Evolutionary conservation across 2,797 vertebrate genomes (phyloP), one percentile per base, ranked within the genome.

Genomic region (Botia almorhae): DNA sequence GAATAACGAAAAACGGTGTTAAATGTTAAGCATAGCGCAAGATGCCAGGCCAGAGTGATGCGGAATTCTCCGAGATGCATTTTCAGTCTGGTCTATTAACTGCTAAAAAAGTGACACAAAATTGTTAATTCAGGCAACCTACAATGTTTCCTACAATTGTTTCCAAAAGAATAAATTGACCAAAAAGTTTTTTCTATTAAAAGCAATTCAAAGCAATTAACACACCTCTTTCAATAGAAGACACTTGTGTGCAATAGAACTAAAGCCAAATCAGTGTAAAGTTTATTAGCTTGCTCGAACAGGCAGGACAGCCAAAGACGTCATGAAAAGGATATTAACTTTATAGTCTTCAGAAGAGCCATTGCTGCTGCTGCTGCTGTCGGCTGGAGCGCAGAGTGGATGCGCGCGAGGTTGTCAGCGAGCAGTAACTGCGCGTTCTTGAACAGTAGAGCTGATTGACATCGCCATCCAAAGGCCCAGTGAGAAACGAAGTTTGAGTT

Each of bases 271-370:
- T 53, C 21, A 50, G 13, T 21, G 14, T 21, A 26, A 80, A 51
- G 33, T 0, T 39, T n/a, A 3, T 93, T 93, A 98, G 96, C 96
- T 97, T 91, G 94, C 93, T 67, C 96, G 92, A 86, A 88, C 81
- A 43, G 95, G 91, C 39, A 92, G 71, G 0, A 91, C 88, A 46
- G 93, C 94, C 80, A 96, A 83, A 56, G 91, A 92, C 3, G 95
- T 92, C 73, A 92, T 91, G 64, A 93, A 83, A 94, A 90, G 77
- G 74, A 88, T 72, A 96, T 78, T 65, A 94, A 73, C 83, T 93
- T 94, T 89, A 90, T 78, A 2, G 93, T 94, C 80, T 96, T 95
- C 60, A 97, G 92, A 61, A 98, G 94, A 46, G 96, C 94, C 96
- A 98, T 97, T 23, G 80, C 16, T 81, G 67, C 10, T 60, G 39